Evolutionary conservation across 2,888 invertebrate genomes (phyloP), one percentile per base, ranked within the genome.

Genomic region (Mycogona germanica): DNA sequence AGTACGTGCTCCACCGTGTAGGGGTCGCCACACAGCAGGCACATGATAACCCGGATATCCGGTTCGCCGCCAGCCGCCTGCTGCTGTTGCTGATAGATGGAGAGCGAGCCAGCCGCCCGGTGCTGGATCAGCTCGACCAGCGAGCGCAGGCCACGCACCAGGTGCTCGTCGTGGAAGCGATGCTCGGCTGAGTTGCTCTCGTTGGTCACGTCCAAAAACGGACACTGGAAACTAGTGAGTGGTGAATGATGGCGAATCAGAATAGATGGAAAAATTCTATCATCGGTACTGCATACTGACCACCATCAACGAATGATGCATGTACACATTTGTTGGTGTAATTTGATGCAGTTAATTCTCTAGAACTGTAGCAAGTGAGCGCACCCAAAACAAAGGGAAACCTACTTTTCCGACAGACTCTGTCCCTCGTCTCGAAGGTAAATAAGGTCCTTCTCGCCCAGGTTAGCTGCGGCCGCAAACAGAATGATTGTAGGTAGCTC

Each of bases 11-110:
- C 92, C 42, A 89, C 82, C 0, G 87, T 84, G 68, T 83, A 93
- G 1, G 89, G 87, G 71, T 96, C 95, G 51, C 92, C 93, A 71
- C 96, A 96, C 71, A 93, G 91, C 81, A 93, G 84, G 70, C 92
- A 93, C 78, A 96, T 86, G 69, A 87, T 86, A 70, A 92, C 87
- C 64, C 84, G 78, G 65, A 87, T 85, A 70, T 88, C 87, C 3
- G 87, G 85, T 64, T 87, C 85, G 60, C 83, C 79, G 67, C 82
- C 82, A 60, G 86, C 85, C 49, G 83, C 81, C 12, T 35, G 5
- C 32, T 84, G 78, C 51, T 82, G 81, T n/a, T n/a, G n/a, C 62
- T 82, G 79, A 70, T 80, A 79, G 63, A 79, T 78, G 66, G 77
- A 79, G 54, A 84, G 76, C 61, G 85, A 78, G 56, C 84, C 84